These are phyloP conservation scores for Eunapius fragilis DNA, from an alignment of 37 sponge, comb jelly and placozoan species.

Conservation along the genomic window DNA sequence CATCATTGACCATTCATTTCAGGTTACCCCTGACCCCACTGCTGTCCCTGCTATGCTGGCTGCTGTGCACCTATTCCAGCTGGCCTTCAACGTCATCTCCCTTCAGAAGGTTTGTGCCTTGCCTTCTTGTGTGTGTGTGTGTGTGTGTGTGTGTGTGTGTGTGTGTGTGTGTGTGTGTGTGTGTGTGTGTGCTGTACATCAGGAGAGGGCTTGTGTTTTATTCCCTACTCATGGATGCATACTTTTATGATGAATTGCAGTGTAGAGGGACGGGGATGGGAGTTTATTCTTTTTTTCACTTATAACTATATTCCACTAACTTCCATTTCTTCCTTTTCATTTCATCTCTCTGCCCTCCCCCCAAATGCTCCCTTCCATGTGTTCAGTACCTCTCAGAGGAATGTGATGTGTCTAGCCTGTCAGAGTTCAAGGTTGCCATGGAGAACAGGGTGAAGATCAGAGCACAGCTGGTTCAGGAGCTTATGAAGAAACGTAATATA, in stretches of 20 bases:
- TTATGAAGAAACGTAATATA: constrained; percentile 53
- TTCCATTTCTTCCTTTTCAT: background rate
- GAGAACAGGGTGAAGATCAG: constrained; percentile 47
- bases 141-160: background rate
- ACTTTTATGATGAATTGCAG: too few relatives aligned
- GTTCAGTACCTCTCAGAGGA: constrained; percentile 51
- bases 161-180: background rate
- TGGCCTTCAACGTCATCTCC: constrained; percentile 66
- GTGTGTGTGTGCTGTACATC: background rate
- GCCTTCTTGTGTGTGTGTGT: background rate
- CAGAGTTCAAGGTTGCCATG: constrained; percentile 47
- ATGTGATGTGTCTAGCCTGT: constrained; percentile 9
- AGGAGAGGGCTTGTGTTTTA: background rate
- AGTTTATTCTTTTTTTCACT: too few relatives aligned
- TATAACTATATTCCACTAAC: background rate
- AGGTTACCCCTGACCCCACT: constrained; percentile 57
- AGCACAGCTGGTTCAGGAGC: constrained; percentile 45
- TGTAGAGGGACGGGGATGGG: too few relatives aligned
- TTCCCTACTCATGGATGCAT: too few relatives aligned
- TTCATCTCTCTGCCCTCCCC: background rate
- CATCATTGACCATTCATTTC: too few relatives aligned
- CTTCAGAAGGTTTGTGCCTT: constrained; percentile 52
- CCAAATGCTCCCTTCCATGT: background rate
- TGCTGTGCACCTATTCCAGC: constrained; percentile 60
- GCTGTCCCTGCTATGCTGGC: background rate